Conservation (phyloP, 2,113 vertebrate species). For the Eptatretus burgeri region DNA sequence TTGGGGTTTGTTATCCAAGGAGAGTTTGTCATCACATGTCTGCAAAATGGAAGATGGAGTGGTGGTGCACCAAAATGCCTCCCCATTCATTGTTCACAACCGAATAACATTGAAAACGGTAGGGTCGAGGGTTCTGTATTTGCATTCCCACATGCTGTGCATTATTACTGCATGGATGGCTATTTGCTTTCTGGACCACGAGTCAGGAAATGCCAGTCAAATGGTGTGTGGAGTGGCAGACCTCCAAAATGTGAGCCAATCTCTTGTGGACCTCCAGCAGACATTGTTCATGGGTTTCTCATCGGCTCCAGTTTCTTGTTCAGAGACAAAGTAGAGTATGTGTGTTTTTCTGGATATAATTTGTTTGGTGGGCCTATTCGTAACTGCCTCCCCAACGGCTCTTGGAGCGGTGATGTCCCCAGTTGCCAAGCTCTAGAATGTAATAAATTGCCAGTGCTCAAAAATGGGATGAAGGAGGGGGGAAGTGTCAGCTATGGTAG, state of each 20-base stretch:
- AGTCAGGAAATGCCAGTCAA: constrained; percentile 24
- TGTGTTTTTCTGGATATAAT: constrained; percentile 54
- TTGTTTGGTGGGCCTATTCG: constrained; percentile 30
- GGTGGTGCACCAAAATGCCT: constrained; percentile 24
- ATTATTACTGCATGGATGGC: constrained; percentile 39
- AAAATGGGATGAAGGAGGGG: constrained; percentile 24
- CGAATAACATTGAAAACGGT: constrained; percentile 21
- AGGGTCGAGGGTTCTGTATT: constrained; percentile 26
- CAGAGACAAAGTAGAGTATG: constrained; percentile 33
- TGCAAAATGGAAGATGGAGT: constrained; percentile 52
- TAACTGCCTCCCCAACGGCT: constrained; percentile 34
- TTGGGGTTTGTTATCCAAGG: constrained; percentile 40
- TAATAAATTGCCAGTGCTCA: constrained; percentile 21
- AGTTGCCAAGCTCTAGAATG: constrained; percentile 44
- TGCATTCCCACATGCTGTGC: constrained; percentile 25
- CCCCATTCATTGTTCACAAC: constrained; percentile 27
- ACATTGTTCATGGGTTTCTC: constrained; percentile 47
- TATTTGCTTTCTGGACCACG: constrained; percentile 27
- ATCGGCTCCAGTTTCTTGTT: constrained; percentile 48
- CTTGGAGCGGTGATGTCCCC: constrained; percentile 42
- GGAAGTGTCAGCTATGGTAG: constrained; percentile 36
- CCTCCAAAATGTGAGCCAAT: constrained; percentile 32
- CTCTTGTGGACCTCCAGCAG: constrained; percentile 44
- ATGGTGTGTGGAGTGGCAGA: constrained; percentile 42
- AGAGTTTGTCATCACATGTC: constrained; percentile 27